Base-by-base conservation (phyloP, 2,888 invertebrate species). In the Drosophila conformis region DNA sequence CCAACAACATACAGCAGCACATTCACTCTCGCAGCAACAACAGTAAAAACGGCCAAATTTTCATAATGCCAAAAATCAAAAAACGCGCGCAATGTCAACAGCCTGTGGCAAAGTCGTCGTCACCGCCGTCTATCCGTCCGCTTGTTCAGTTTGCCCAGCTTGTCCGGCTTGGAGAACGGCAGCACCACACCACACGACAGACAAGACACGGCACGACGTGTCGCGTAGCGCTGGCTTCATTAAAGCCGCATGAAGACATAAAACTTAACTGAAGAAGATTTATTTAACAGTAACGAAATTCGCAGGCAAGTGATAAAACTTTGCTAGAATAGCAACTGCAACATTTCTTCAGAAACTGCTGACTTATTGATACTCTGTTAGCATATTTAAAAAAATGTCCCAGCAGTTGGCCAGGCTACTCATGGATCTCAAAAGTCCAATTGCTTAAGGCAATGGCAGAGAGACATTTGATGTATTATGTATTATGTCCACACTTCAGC, bases 281-380 rank as follows among this genome's bases (percentile, higher is more conserved):
- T 80, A 82, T 83, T 81, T 76, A 73, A 80, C 74, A 77, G 80
- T 80, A 80, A 80, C 80, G 68, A 80, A 74, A 80, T 77, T 80
- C 78, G 76, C 78, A 68, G 66, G 38, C 65, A 63, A 61, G 65
- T 71, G 74, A 77, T 77, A 80, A 75, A 69, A 74, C 69, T 74
- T 77, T 69, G 58, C 70, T 65, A 73, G 61, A 69, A 68, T 48
- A 15, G 27, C 66, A 66, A n/a, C 71, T 35, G 36, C 48, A 33
- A 46, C 27, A 48, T 18, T 40, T 35, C 15, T 2, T 8, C 3
- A 11, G 8, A 13, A 36, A 10, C 11, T 15, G 15, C 11, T 15
- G 36, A 57, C 66, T 40, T 8, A 11, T 7, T 25, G 6, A 36
- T 66, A 42, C 66, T 57, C 66, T 66, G 40, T 35, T 11, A 21